phyloP scores from a whole-genome alignment of 2,888 invertebrate genomes.

The Ectobius pallidus region DNA sequence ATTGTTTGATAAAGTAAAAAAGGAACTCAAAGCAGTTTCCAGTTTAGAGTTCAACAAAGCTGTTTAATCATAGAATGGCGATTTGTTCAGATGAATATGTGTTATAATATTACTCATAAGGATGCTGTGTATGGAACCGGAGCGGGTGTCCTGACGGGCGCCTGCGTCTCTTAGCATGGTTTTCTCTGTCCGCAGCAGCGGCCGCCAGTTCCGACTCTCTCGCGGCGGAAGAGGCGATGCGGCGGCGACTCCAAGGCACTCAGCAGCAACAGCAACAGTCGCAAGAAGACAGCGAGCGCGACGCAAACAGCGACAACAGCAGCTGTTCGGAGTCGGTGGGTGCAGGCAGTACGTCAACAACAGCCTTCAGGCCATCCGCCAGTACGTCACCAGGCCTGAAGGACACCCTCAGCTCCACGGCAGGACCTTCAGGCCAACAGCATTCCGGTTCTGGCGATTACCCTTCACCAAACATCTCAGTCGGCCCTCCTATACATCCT shows the following conservation, averaged over 20 bases:
- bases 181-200: constrained; percentile 42
- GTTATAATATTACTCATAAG: no score
- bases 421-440: constrained; percentile 55
- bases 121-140: not conserved
- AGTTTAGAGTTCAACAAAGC: no score
- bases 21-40: no score
- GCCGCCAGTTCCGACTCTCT: constrained; percentile 44
- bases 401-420: constrained; percentile 55
- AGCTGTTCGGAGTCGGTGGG: constrained; percentile 52
- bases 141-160: constrained; percentile 22
- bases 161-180: constrained; percentile 41
- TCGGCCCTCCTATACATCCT: constrained; percentile 92
- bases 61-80: no score
- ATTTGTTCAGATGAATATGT: no score
- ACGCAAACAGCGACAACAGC: constrained; percentile 46
- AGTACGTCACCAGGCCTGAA: constrained; percentile 38
- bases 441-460: constrained; percentile 64
- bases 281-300: constrained; percentile 49
- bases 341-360: constrained; percentile 47
- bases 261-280: constrained; percentile 25
- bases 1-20: no score
- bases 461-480: constrained; percentile 90
- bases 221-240: constrained; percentile 47
- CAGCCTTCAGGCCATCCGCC: constrained; percentile 46
- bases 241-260: constrained; percentile 44